Evolutionary conservation across 2,113 vertebrate species (phyloP).

Genomic region (Cinclus cinclus): DNA sequence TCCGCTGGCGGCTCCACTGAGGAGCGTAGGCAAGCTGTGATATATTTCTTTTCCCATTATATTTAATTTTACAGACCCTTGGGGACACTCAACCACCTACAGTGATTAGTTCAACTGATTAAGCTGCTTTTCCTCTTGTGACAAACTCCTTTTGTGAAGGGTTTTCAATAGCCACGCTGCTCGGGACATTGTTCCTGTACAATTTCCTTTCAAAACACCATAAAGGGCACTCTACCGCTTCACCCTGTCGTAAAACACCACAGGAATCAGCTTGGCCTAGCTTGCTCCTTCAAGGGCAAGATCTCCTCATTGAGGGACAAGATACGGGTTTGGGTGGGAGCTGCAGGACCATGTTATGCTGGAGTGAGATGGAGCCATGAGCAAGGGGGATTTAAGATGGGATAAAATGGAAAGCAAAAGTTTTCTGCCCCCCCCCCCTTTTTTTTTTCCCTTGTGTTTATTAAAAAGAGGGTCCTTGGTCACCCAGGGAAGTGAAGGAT

Average conservation of each 20-base stretch:
- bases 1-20: background rate
- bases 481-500: background rate
- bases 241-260: background rate
- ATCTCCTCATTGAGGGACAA: background rate
- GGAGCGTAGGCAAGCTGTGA: slow-evolving; percentile 7
- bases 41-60: slow-evolving; percentile 49
- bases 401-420: background rate
- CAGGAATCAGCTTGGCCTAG: background rate
- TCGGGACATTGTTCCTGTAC: slow-evolving; percentile 13
- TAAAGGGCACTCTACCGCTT: slow-evolving; percentile 22
- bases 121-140: slow-evolving; percentile 62
- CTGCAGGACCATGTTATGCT: background rate
- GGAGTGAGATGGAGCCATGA: background rate
- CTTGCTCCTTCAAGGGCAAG: background rate
- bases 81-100: slow-evolving; percentile 56
- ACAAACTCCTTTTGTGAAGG: slow-evolving; percentile 39
- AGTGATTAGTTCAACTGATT: slow-evolving; percentile 45
- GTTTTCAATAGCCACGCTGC: background rate
- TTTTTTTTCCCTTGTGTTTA: background rate
- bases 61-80: slow-evolving; percentile 60
- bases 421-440: background rate
- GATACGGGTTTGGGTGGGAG: background rate
- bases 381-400: background rate
- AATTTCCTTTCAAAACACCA: slow-evolving; percentile 35
- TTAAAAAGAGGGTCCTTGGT: background rate